Conservation (phyloP, 2,797 vertebrate species). For the Centropyge bicolor region DNA sequence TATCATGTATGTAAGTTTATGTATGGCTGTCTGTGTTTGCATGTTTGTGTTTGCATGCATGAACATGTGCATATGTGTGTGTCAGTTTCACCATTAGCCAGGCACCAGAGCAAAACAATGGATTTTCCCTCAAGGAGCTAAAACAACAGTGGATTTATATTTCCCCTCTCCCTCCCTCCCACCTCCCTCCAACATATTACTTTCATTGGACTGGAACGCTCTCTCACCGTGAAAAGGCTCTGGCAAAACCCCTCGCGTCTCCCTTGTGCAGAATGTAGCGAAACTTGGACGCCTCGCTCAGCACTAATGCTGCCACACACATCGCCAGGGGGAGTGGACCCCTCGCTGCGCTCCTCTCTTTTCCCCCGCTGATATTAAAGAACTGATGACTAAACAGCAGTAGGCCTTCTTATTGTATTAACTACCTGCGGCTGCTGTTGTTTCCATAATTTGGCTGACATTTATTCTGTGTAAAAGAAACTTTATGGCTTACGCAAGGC, state of each 20-base stretch:
- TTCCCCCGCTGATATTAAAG: slow-evolving; percentile 63
- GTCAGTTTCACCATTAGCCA: slow-evolving; percentile 43
- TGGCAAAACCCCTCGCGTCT: slow-evolving; percentile 51
- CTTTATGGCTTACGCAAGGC: slow-evolving; percentile 69
- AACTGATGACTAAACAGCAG: slow-evolving; percentile 70
- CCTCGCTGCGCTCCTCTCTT: slow-evolving; percentile 26
- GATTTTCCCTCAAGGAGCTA: slow-evolving; percentile 72
- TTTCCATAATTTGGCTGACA: slow-evolving; percentile 74
- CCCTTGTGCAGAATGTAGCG: slow-evolving; percentile 43
- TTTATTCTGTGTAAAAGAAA: slow-evolving; percentile 63
- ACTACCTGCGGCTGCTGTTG: slow-evolving; percentile 63
- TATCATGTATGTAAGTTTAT: not conserved
- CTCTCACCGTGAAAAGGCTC: slow-evolving; percentile 55
- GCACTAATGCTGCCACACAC: slow-evolving; percentile 74
- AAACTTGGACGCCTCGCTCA: slow-evolving; percentile 61
- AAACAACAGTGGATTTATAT: slow-evolving; percentile 74
- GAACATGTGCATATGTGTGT: slow-evolving; percentile 13
- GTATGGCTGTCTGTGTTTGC: slow-evolving; percentile 3
- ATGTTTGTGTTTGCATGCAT: slow-evolving; percentile 16
- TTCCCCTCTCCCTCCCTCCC: slow-evolving; percentile 31
- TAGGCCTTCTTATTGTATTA: slow-evolving; percentile 60
- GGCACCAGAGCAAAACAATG: slow-evolving; percentile 73
- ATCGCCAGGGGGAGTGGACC: slow-evolving; percentile 47
- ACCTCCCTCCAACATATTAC: slow-evolving; percentile 63
- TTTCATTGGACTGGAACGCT: slow-evolving; percentile 72